phyloP scores from a whole-genome alignment of 2,113 vertebrate species.

The Sinocyclocheilus rhinocerous region DNA sequence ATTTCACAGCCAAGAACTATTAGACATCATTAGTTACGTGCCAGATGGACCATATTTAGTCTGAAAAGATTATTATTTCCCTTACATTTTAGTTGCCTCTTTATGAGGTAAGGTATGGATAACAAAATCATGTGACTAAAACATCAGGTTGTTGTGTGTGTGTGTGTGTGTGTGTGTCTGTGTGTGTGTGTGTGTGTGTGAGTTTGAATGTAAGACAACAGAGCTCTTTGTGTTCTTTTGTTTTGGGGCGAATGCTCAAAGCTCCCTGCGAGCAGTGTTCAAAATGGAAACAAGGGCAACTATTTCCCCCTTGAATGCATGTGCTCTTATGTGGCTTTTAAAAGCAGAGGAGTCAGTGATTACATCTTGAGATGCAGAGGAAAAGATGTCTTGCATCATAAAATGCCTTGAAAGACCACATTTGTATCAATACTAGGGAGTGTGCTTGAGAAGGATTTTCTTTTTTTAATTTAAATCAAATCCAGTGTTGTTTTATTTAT shows the following conservation, averaged over 20 bases:
- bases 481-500: not conserved
- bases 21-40: not conserved
- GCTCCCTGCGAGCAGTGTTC: constrained; percentile 63
- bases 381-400: not conserved
- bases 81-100: not conserved
- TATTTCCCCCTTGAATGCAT: constrained; percentile 37
- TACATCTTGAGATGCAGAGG: constrained; percentile 9
- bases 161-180: too few species aligned
- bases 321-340: not conserved
- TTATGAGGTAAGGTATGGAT: not conserved
- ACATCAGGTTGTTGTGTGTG: too few species aligned
- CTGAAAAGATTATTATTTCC: constrained; percentile 5
- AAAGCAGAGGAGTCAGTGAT: constrained; percentile 21
- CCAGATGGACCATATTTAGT: constrained; percentile 7
- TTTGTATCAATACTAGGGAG: not conserved
- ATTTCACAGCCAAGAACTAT: not conserved
- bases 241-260: constrained; percentile 59
- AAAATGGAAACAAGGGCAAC: constrained; percentile 58
- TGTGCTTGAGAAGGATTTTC: not conserved
- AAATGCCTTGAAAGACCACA: constrained; percentile 1
- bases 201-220: not conserved
- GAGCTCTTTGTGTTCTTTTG: constrained; percentile 42
- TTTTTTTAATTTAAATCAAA: not conserved
- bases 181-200: not conserved
- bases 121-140: not conserved